Base-by-base conservation (phyloP, 2,888 invertebrate species). In the Drosophila ustulata region DNA sequence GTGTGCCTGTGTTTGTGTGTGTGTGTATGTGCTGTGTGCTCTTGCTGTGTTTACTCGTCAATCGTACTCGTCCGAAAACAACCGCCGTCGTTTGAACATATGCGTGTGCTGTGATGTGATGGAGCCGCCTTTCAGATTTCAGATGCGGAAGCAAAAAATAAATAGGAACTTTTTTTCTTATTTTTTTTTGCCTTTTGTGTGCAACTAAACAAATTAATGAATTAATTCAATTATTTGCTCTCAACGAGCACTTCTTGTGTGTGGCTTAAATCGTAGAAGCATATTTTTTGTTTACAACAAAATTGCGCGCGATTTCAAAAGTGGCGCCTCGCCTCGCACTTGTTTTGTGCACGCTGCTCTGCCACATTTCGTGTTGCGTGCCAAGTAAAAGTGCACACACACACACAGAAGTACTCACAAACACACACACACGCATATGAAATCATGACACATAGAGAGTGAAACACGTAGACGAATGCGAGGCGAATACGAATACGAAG, bases 121-220 rank as follows among this genome's bases (percentile, higher is more conserved):
- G 18, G 46, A 37, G 46, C 56, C 30, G 61, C 57, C 52, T 55
- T 52, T 37, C 30, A 59, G 75, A 87, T 18, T 18, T 53, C 39
- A 59, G 75, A 87, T 71, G 84, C 84, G 87, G 82, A 87, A 86
- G 84, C 71, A 75, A 87, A 80, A 71, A 46, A 43, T 39, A 62
- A 69, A 61, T 30, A 41, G 45, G 7, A 26, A 61, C 2, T 50
- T 65, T 53, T 32, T 13, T 25, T 1, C 55, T n/a, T n/a, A 11
- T n/a, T 37, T n/a, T 3, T 11, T 37, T 32, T 32, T 32, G 8
- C 7, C 9, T 9, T 32, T 30, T 30, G 18, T 32, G 7, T 32
- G 32, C 9, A 32, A 32, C 7, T 32, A 3, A 32, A 18, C 9
- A 32, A 9, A 32, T 32, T 8, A 32, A 3, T 7, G 9, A 32